These are phyloP conservation scores for Tringa solitaria DNA, from an alignment of 2,113 vertebrate genomes.

Conservation along the genomic window DNA sequence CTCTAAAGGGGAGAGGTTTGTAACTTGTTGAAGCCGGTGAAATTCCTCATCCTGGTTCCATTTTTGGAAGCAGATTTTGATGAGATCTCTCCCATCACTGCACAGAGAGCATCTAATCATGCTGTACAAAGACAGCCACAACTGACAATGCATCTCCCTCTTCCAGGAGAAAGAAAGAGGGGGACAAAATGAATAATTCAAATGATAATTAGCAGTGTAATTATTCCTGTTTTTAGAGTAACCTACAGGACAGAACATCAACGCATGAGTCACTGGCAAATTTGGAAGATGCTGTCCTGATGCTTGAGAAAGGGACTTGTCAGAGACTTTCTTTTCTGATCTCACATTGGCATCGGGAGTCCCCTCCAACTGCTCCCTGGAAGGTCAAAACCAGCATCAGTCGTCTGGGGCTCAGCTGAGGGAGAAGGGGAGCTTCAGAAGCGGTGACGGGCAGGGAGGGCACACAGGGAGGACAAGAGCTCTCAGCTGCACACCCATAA, in stretches of 20 bases:
- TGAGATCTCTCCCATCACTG: not conserved
- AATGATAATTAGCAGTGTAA: conserved; percentile 60
- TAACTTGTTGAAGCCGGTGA: not conserved
- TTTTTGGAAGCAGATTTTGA: conserved; percentile 38
- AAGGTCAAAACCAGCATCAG: not conserved
- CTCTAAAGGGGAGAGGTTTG: not conserved
- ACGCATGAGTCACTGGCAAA: conserved; percentile 42
- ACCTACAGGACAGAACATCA: conserved; percentile 68
- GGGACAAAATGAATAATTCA: conserved; percentile 69
- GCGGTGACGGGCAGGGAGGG: not conserved
- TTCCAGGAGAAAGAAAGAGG: conserved; percentile 47
- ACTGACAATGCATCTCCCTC: conserved; percentile 51
- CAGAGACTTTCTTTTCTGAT: conserved; percentile 21
- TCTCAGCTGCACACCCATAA: not conserved
- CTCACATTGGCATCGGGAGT: not conserved
- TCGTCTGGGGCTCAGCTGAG: not conserved
- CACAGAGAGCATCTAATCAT: conserved; percentile 48
- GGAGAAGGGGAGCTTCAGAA: not conserved
- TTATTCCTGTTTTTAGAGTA: conserved; percentile 71
- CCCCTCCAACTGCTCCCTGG: not conserved
- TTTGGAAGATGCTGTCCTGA: conserved; percentile 35
- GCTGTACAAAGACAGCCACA: not conserved
- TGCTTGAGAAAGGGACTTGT: conserved; percentile 2
- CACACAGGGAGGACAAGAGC: not conserved
- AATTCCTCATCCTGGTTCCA: not conserved